phyloP scores from a whole-genome alignment of 2,113 vertebrate genomes.

The Hipposideros armiger region DNA sequence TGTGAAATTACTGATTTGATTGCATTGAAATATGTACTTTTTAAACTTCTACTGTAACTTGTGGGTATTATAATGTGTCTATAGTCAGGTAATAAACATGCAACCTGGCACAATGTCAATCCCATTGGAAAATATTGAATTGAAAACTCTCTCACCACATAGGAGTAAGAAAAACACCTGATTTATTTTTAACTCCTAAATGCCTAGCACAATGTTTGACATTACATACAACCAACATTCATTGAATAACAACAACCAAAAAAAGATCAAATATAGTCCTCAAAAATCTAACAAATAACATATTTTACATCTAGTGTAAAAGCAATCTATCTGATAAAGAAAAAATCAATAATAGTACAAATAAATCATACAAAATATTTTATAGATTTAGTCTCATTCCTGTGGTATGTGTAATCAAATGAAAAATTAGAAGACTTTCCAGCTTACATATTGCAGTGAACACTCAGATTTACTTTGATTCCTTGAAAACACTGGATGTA shows the following conservation, averaged over 20 bases:
- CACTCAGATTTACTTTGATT: not conserved
- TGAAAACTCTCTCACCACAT: not conserved
- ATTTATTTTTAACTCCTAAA: not conserved
- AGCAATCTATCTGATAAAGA: not conserved
- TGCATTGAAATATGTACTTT: not conserved
- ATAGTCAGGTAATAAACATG: not conserved
- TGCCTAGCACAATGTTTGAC: not conserved
- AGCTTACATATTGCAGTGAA: not conserved
- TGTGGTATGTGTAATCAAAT: not conserved
- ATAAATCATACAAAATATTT: not conserved
- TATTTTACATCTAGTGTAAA: not conserved
- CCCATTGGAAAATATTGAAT: not conserved
- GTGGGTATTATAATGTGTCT: not conserved
- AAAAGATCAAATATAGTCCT: not conserved
- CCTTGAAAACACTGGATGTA: constrained; percentile 38
- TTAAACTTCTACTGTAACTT: not conserved
- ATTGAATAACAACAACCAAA: not conserved
- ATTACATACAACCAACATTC: not conserved
- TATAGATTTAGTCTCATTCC: not conserved
- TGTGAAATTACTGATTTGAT: not conserved
- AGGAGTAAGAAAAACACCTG: not conserved
- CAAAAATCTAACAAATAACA: not conserved
- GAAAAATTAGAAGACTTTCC: not conserved
- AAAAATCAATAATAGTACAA: not conserved
- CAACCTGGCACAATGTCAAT: not conserved